A percentile compares a stretch with the other conserved stretches of the same genome.
Conservation (phyloP, 2,888 invertebrate genomes). For the Trissolcus brochymenae region DNA sequence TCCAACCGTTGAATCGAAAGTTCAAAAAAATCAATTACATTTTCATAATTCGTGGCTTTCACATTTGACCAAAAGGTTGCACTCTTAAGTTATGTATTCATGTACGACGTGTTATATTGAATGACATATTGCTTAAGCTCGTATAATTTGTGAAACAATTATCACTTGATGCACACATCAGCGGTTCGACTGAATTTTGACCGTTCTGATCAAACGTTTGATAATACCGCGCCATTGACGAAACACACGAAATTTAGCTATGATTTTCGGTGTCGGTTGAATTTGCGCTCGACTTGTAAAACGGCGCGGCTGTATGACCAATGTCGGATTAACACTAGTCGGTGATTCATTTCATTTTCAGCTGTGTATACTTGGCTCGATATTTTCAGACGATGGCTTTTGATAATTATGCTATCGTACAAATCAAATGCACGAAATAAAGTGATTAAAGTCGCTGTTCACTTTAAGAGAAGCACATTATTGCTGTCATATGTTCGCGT, state of each 20-base stretch:
- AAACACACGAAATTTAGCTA: conserved; percentile 6
- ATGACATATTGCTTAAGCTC: no score
- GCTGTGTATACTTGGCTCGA: background rate
- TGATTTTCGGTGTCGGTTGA: conserved; percentile 15
- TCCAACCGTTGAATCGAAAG: conserved; percentile 4
- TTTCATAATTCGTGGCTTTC: background rate
- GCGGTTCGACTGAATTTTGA: no score
- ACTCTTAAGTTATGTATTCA: no score
- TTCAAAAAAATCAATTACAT: background rate
- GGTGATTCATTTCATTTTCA: conserved; percentile 18
- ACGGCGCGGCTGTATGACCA: conserved; percentile 9
- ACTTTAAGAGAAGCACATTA: no score
- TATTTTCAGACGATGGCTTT: conserved; percentile 6
- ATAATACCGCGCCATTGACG: conserved; percentile 20
- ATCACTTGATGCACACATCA: no score
- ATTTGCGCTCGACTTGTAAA: conserved; percentile 22
- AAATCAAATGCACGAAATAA: no score
- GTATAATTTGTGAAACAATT: no score
- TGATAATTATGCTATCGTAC: no score
- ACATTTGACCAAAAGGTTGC: background rate
- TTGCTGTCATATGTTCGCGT: no score
- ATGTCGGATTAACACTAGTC: conserved; percentile 21
- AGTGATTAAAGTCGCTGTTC: no score
- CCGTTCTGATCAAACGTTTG: conserved; percentile 5
- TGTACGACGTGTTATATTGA: no score